Conservation (phyloP, 2,888 invertebrate species). For the Melipona bicolor region DNA sequence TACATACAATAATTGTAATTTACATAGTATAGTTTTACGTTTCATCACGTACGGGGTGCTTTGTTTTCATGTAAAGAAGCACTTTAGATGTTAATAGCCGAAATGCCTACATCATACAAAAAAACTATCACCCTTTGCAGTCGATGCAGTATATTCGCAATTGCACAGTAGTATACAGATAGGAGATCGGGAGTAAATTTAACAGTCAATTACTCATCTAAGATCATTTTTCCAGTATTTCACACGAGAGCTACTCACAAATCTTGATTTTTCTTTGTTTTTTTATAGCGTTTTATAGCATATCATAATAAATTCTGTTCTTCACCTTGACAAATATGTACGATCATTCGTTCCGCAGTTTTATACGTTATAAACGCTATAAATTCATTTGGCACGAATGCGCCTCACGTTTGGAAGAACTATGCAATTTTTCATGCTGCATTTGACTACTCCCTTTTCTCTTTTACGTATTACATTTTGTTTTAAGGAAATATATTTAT, state of each 20-base stretch:
- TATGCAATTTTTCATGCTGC: slow-evolving; percentile 68
- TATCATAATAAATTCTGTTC: slow-evolving; percentile 47
- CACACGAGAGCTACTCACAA: slow-evolving; percentile 62
- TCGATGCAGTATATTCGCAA: slow-evolving; percentile 71
- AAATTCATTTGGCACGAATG: slow-evolving; percentile 75
- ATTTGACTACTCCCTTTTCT: slow-evolving; percentile 21
- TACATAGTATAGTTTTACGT: slow-evolving; percentile 62
- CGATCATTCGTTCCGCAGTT: slow-evolving; percentile 43
- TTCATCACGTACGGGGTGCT: slow-evolving; percentile 60
- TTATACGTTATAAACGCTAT: slow-evolving; percentile 62
- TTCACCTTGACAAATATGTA: slow-evolving; percentile 41
- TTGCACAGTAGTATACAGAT: slow-evolving; percentile 73
- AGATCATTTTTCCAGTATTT: slow-evolving; percentile 60
- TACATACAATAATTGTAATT: slow-evolving; percentile 65
- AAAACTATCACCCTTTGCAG: slow-evolving; percentile 67
- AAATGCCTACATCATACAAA: slow-evolving; percentile 67
- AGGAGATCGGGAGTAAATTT: slow-evolving; percentile 68
- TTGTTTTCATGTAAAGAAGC: slow-evolving; percentile 62
- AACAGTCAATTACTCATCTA: slow-evolving; percentile 65
- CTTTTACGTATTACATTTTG: slow-evolving; percentile 30
- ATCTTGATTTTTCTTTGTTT: slow-evolving; percentile 38
- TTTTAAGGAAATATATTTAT: slow-evolving; percentile 38
- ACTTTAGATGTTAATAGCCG: slow-evolving; percentile 64
- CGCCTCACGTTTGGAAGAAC: slow-evolving; percentile 71
- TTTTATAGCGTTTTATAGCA: slow-evolving; percentile 41